Evolutionary conservation across 2,113 vertebrate species (phyloP).

Genomic region (Silurus glanis): DNA sequence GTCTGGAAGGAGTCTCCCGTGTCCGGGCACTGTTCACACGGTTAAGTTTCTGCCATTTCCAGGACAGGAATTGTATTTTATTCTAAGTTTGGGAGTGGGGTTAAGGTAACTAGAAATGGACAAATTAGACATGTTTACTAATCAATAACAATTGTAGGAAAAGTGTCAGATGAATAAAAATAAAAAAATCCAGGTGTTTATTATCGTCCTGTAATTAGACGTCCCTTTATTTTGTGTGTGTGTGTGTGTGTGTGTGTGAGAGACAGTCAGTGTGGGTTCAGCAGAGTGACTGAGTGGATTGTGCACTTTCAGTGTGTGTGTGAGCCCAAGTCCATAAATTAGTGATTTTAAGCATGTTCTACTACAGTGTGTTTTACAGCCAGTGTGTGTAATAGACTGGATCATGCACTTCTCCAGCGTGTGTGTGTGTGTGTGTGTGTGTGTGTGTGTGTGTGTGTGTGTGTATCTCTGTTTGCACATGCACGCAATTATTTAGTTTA

Average conservation of each 20-base stretch:
- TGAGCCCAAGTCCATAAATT: too few species aligned
- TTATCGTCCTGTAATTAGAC: background rate
- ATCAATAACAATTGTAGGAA: background rate
- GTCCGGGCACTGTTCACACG: background rate
- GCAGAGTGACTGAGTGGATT: constrained; percentile 60
- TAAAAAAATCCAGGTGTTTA: background rate
- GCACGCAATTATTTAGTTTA: background rate
- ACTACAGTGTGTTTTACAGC: too few species aligned
- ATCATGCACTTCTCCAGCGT: constrained; percentile 71
- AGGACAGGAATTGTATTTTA: background rate
- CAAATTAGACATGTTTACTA: background rate
- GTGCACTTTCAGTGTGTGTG: constrained; percentile 65
- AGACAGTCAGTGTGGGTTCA: constrained; percentile 55
- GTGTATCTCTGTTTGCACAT: background rate
- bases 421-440: constrained; percentile 38
- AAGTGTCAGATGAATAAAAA: background rate
- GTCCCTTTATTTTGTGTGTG: background rate
- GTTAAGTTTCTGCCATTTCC: background rate
- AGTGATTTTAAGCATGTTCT: too few species aligned
- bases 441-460: constrained; percentile 56
- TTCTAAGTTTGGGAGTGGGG: too few species aligned
- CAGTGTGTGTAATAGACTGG: constrained; percentile 58
- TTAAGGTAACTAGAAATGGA: background rate
- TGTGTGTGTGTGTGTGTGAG: constrained; percentile 26
- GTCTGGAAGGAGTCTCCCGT: background rate